A percentile compares a stretch with the other conserved stretches of the same genome.
phyloP scores from a whole-genome alignment of 2,113 vertebrate genomes.

The Nothocercus julius region DNA sequence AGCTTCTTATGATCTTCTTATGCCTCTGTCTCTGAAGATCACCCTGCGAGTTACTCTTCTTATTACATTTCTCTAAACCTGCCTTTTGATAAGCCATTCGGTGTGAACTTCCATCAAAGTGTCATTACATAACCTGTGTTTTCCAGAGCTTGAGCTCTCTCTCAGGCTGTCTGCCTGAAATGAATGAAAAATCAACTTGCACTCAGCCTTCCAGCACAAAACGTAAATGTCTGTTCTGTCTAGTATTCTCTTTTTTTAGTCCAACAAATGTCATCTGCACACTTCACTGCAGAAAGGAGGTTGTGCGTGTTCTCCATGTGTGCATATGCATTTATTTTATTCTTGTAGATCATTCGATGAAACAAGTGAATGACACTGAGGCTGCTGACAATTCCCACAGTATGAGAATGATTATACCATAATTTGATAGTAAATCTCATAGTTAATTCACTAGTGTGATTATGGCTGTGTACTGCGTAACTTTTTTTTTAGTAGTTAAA shows the following conservation, averaged over 20 bases:
- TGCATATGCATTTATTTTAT: neutral
- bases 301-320: neutral
- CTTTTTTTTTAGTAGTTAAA: neutral
- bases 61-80: neutral
- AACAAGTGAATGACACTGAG: neutral
- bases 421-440: neutral
- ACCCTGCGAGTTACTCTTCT: neutral
- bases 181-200: neutral
- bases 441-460: neutral
- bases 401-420: neutral
- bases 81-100: neutral
- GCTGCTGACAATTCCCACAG: neutral
- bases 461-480: rapidly evolving
- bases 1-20: neutral
- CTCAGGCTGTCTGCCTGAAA: neutral
- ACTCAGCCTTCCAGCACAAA: neutral
- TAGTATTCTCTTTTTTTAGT: neutral
- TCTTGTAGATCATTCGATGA: neutral
- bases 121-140: neutral
- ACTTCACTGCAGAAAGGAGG: neutral
- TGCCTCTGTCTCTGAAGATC: neutral
- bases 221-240: neutral
- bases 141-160: neutral
- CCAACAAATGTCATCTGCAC: neutral
- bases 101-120: neutral